Base-by-base conservation (phyloP, 2,797 vertebrate genomes). In the Cyprinodon diabolis region DNA sequence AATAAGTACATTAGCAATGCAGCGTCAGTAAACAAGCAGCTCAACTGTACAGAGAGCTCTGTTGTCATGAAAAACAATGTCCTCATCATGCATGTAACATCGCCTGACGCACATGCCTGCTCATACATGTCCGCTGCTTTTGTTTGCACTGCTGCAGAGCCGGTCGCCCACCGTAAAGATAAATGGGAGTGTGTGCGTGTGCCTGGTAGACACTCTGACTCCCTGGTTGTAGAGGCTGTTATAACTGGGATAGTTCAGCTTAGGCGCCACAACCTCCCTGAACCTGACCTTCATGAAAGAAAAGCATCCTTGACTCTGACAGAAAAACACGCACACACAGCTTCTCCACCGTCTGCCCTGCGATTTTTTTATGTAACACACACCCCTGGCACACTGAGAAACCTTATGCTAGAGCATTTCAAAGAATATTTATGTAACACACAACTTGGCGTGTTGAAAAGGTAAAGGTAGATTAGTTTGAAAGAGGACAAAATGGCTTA, bases 401-500 rank as follows among this genome's bases (percentile, higher is more conserved):
- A 82, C 74, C 84, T 86, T 79, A 84, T 78, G 85, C 79, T 82
- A 70, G 71, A 85, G 69, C 68, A 12, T 83, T 84, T 89, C 77
- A 88, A 86, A 87, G 78, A 82, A 82, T 84, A 86, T 91, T 94
- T 94, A 94, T 81, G 83, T 92, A 92, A 93, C 79, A 66, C 78
- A 75, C 85, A 89, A 89, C 85, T 88, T 86, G 87, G 84, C 91
- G 84, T 82, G 84, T 74, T 87, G 85, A 72, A 82, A 87, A 92
- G 84, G 90, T 89, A 89, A 87, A 91, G 84, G 85, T 87, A 87
- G 91, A 87, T 88, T 87, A 77, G 83, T 86, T 84, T 78, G 78
- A 86, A 79, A 85, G 84, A 90, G 90, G 91, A 91, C 88, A 89
- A 91, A 90, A 90, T 82, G 84, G 80, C 88, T 94, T 94, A 93